Percentiles rank a stretch among this genome's conserved stretches.
Evolutionary conservation across 1,140 invertebrate species (phyloP).

Genomic region (Mercenaria mercenaria): DNA sequence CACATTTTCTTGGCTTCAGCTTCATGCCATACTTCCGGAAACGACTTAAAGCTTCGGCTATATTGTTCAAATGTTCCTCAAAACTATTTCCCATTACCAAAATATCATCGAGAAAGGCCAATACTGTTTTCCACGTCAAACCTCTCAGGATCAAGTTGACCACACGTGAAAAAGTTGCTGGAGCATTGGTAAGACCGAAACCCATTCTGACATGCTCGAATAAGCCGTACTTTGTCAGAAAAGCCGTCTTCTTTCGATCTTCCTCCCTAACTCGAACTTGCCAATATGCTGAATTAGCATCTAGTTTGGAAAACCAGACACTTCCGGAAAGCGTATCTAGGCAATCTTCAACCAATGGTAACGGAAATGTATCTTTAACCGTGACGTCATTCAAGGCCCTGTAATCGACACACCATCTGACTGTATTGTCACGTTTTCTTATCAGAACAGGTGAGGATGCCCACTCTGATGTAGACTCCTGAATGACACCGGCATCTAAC

Average conservation of each 20-base stretch:
- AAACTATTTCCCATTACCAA: background rate
- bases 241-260: constrained; percentile 6
- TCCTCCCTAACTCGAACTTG: background rate
- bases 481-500: background rate
- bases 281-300: too few relatives aligned
- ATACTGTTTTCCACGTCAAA: background rate
- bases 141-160: background rate
- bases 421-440: too few relatives aligned
- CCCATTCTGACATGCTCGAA: constrained; percentile 10
- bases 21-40: constrained; percentile 3
- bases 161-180: background rate
- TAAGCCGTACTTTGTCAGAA: constrained; percentile 10
- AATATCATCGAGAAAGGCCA: constrained; percentile 3
- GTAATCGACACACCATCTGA: too few relatives aligned
- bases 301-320: constrained; percentile 2
- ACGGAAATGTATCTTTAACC: too few relatives aligned
- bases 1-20: constrained; percentile 15
- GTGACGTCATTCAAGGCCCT: too few relatives aligned
- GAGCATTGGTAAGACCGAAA: constrained; percentile 11
- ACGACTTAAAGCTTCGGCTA: background rate
- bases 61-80: background rate
- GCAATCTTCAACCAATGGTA: too few relatives aligned
- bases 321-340: constrained; percentile 1
- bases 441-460: too few relatives aligned
- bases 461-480: too few relatives aligned